phyloP scores from a whole-genome alignment of 2,888 invertebrate genomes.

The Megalurothrips usitatus region DNA sequence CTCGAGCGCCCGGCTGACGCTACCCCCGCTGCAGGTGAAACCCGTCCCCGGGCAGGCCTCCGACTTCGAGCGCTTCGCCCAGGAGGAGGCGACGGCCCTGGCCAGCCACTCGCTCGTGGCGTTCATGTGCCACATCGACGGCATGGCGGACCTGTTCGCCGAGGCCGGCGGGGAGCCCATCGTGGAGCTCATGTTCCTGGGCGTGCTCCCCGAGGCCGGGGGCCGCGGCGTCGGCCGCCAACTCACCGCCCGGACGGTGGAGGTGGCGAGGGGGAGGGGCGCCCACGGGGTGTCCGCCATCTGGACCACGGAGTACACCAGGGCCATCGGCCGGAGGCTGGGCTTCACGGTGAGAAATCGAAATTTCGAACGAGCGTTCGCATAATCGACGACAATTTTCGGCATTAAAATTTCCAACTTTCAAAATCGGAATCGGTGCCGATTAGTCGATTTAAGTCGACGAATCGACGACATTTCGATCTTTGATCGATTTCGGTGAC shows the following conservation, averaged over 20 bases:
- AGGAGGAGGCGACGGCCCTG: not conserved
- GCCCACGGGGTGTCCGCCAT: not conserved
- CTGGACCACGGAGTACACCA: not conserved
- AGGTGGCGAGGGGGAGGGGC: not conserved
- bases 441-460: too few species aligned
- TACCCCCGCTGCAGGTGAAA: slow-evolving; percentile 33
- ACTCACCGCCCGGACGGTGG: not conserved
- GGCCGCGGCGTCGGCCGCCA: not conserved
- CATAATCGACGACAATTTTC: too few species aligned
- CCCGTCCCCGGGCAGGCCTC: slow-evolving; percentile 41
- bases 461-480: too few species aligned
- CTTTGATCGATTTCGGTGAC: too few species aligned
- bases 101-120: not conserved
- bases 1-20: slow-evolving; percentile 34
- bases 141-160: not conserved
- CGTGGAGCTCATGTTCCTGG: slow-evolving; percentile 13
- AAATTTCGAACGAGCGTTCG: too few species aligned
- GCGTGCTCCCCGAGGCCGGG: not conserved
- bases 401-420: too few species aligned
- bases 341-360: slow-evolving; percentile 2
- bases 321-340: not conserved
- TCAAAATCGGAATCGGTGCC: too few species aligned
- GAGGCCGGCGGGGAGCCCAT: slow-evolving; percentile 4
- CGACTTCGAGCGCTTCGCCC: slow-evolving; percentile 10
- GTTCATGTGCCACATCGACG: not conserved